Base-by-base conservation (phyloP, 2,888 invertebrate genomes). In the Tetragonisca angustula region DNA sequence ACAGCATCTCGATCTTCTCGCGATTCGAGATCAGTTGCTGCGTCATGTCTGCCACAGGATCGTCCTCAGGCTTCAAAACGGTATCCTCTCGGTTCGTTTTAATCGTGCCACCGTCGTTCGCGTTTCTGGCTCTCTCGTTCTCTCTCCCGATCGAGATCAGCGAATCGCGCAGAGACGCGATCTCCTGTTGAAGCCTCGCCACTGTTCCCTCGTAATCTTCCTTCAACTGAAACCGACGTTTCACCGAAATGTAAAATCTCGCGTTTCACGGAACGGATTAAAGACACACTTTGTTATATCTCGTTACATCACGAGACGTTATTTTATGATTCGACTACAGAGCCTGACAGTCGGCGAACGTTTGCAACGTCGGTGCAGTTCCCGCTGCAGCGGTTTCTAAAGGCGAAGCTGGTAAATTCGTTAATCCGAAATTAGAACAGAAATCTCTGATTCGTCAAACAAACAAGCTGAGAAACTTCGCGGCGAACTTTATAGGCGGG, bases 21-120 rank as follows among this genome's bases (percentile, higher is more conserved):
- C 87, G 81, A 83, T 92, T 91, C 71, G 87, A 77, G 59, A 84
- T 77, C 71, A 90, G 76, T 49, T 90, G 89, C 71, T 85, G 88
- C 43, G 87, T 88, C 91, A 90, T 91, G 65, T 91, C 90, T 65
- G 82, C 76, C 50, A 87, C 85, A 56, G 90, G 87, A 87, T 91
- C 90, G 64, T 87, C 88, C 17, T 84, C 79, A 0, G 83, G 79
- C 61, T 80, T 81, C 76, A 85, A 79, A 72, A 86, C 49, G 54
- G 43, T 77, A 77, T 72, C 86, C 62, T 75, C 77, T 15, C 65
- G 74, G 54, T 36, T 68, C 72, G 67, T 76, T 68, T 86, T 72
- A 67, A 68, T 73, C 56, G 62, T 79, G 49, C 69, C 76, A 24
- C 56, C 68, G 50, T 70, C 73, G 3, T 43, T n/a, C 11, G 56